Base-by-base conservation (phyloP, 1,140 invertebrate species). In the Leptinotarsa texana region DNA sequence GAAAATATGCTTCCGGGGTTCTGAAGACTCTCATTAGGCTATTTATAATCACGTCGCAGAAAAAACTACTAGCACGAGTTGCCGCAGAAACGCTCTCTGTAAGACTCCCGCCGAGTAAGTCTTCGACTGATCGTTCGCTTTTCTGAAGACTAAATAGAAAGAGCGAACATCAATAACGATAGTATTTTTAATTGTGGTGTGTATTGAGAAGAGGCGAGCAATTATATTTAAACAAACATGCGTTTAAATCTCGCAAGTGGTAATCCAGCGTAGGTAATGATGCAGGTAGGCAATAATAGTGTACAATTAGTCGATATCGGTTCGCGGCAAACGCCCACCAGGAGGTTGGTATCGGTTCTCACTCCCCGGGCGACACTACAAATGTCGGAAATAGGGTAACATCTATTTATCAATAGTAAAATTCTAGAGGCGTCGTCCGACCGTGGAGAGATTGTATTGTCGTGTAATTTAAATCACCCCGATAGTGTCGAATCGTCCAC, bases 251-350 rank as follows among this genome's bases (percentile, higher is more conserved):
- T 57, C 51, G 51, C 51, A 57, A 57, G 51, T 57, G 51, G 51
- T 18, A 57, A 57, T 57, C 17, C n/a, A 57, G 51, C 51, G 17
- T 57, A 57, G 51, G 51, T 57, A 57, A 57, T 57, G 51, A 57
- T 57, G 51, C 51, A 57, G 51, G 51, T 57, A 57, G 51, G 51
- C 51, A 57, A 57, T 57, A 57, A 57, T 57, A 57, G 51, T 57
- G 51, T 57, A 57, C 51, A 57, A 57, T 57, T 57, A 57, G 51
- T 57, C 51, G 51, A 57, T 57, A 57, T 57, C 51, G n/a, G 51
- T 57, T 57, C 51, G 51, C 51, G 51, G 15, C 15, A 57, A 57
- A 15, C 51, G 51, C 51, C 51, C 51, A 57, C 51, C 51, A 57
- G 51, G 51, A 57, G 51, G 51, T 57, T 57, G n/a, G 51, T 57